Base-by-base conservation (phyloP, 30 jellyfish, hydroid and myxozoan genomes). In the Haliclystus octoradiatus region DNA sequence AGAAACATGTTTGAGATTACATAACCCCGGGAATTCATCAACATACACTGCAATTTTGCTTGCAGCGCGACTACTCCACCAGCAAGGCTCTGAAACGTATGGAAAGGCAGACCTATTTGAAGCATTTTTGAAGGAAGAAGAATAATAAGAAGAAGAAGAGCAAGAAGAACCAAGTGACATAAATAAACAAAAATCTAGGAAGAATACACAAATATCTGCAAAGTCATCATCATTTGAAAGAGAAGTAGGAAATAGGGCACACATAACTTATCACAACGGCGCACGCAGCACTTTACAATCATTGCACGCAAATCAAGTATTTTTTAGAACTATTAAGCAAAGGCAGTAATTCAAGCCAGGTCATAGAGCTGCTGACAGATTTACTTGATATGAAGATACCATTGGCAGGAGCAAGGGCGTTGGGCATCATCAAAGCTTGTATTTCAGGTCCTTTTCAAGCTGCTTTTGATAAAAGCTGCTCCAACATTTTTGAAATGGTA, bases 191-290 rank as follows among this genome's bases (percentile, higher is more conserved):
- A 49, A 70, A 14, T 70, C 71, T n/a, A 49, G 74, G 0, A 70
- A 70, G 73, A 52, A 69, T 13, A 68, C 78, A 46, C 78, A 68
- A 49, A 33, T n/a, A 5, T 32, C 33, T 27, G 33, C 80, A 25
- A 46, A 70, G 52, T 33, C 19, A 28, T 50, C 80, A 14, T 32
- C 19, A 23, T 70, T 70, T 49, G 74, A 49, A 49, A 70, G 32
- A 19, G 73, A 70, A 50, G 73, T 70, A 4, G 71, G 71, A 9
- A 70, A 70, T 19, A 70, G 80, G 49, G 80, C 60, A 25, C 80
- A 70, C 32, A 70, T 70, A n/a, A 70, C 80, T n/a, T 70, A 70
- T 28, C 80, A 70, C 50, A 70, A 70, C 52, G 71, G 80, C 1
- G 80, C n/a, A n/a, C n/a, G n/a, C 80, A 14, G 80, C 80, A 24